phyloP scores from a whole-genome alignment of 2,797 vertebrate genomes.

The Chloroceryle amazona region DNA sequence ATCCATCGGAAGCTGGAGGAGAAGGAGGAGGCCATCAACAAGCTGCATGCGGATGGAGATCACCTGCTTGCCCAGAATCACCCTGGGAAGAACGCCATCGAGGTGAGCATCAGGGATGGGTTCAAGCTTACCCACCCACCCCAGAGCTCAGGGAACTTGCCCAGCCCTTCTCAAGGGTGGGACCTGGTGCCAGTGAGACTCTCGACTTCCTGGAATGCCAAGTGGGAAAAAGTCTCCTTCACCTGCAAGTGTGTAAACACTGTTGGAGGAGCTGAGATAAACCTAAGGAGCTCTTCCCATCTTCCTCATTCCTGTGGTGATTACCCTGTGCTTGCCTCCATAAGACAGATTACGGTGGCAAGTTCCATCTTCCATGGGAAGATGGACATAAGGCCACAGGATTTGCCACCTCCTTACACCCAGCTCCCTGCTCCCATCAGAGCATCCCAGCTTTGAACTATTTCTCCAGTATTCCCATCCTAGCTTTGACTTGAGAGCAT shows the following conservation, averaged over 20 bases:
- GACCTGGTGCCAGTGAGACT: neutral
- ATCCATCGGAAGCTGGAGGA: constrained; percentile 94
- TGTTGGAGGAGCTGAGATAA: neutral
- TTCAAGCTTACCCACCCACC: neutral
- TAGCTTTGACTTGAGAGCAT: neutral
- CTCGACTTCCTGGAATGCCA: neutral
- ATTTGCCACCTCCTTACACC: neutral
- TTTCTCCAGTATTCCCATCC: neutral
- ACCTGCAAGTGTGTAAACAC: neutral
- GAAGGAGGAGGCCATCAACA: constrained; percentile 91
- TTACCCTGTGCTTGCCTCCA: neutral
- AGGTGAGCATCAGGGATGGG: constrained; percentile 76
- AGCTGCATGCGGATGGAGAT: constrained; percentile 92
- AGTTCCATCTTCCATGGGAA: neutral
- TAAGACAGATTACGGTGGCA: neutral
- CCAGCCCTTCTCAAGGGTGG: neutral
- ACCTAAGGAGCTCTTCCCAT: neutral
- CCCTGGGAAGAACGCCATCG: constrained; percentile 91
- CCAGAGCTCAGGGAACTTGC: rapidly evolving
- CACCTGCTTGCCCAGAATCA: constrained; percentile 86
- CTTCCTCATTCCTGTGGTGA: neutral
- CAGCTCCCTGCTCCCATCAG: neutral
- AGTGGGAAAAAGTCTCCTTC: neutral
- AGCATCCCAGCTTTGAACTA: neutral
- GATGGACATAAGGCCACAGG: neutral